Evolutionary conservation across 2,888 invertebrate genomes (phyloP), one percentile per base, ranked within the genome.

Genomic region (Anthoptus insignis): DNA sequence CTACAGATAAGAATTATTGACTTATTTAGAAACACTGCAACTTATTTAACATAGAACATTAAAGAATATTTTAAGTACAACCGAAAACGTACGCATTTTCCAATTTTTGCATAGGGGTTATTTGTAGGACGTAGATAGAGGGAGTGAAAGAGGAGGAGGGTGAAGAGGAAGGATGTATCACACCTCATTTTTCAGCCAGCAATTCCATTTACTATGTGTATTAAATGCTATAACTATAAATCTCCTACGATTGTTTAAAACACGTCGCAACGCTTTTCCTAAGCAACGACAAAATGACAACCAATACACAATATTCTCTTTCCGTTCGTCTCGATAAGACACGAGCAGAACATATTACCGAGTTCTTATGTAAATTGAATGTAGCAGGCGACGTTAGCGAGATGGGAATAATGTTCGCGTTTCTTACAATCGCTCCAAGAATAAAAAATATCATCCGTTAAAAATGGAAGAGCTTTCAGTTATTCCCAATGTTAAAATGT

Each of bases 341-440:
- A 47, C 47, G 47, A 47, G 47, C 22, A n/a, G 13, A 16, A 22
- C 47, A 47, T 37, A 54, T 37, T 24, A 24, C 37, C 54, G 21
- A 37, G 37, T 54, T 22, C 54, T 54, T 37, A 54, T 39, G 22
- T 37, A 37, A 54, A 54, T 54, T 54, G 22, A 54, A 54, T 16
- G 19, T 13, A 53, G 34, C 19, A 21, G 21, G 21, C 45, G n/a
- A 19, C 53, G 53, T 34, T 52, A 32, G 7, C 52, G 52, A 29
- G 32, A 16, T 52, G 32, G 32, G 24, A 52, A 52, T 29, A 52
- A 53, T 22, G 53, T 21, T 37, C 53, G 34, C 53, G 53, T 34
- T 13, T 32, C 19, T 53, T 22, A 22, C 7, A n/a, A 53, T 14
- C 37, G n/a, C 34, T 37, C 19, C 16, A 13, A 37, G 14, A 53